Percentiles rank a stretch among this genome's conserved stretches.
Evolutionary conservation across 2,888 invertebrate genomes (phyloP).

Genomic region (Automeris io): DNA sequence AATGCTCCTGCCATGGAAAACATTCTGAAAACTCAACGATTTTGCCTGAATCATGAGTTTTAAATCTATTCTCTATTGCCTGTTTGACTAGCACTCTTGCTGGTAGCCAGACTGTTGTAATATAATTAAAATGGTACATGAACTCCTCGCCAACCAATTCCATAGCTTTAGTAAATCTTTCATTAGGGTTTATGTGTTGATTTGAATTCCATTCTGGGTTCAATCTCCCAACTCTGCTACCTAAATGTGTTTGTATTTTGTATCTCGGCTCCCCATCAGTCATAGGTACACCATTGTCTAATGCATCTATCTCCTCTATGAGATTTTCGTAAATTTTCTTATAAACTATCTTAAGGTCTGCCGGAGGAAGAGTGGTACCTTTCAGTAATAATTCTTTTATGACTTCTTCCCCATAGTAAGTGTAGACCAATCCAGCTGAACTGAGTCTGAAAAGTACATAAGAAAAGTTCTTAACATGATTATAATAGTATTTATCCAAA

Average conservation of each 20-base stretch:
- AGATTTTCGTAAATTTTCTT: constrained; percentile 89
- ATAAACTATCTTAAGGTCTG: constrained; percentile 77
- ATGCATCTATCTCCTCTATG: constrained; percentile 95
- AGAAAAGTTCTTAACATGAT: background rate
- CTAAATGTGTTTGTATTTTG: constrained; percentile 86
- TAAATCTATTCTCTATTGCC: constrained; percentile 82
- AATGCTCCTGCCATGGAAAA: constrained; percentile 95
- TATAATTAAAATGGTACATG: constrained; percentile 78
- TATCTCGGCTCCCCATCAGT: constrained; percentile 84
- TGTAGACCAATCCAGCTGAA: constrained; percentile 95
- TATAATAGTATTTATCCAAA: no score
- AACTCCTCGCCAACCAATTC: constrained; percentile 88
- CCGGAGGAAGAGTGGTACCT: constrained; percentile 49
- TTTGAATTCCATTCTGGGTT: constrained; percentile 90
- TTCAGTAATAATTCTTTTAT: constrained; percentile 76
- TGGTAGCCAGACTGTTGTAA: constrained; percentile 89
- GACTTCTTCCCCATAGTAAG: constrained; percentile 90
- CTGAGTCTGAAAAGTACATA: constrained; percentile 82
- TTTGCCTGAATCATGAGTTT: constrained; percentile 86
- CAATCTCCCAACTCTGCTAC: constrained; percentile 83
- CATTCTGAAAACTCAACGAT: constrained; percentile 84
- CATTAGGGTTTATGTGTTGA: constrained; percentile 69
- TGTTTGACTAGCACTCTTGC: constrained; percentile 85
- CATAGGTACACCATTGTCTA: constrained; percentile 97
- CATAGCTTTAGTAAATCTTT: constrained; percentile 87